Conservation (phyloP, 37 sponge, comb jelly and placozoan species). For the Aplysina aerophoba region DNA sequence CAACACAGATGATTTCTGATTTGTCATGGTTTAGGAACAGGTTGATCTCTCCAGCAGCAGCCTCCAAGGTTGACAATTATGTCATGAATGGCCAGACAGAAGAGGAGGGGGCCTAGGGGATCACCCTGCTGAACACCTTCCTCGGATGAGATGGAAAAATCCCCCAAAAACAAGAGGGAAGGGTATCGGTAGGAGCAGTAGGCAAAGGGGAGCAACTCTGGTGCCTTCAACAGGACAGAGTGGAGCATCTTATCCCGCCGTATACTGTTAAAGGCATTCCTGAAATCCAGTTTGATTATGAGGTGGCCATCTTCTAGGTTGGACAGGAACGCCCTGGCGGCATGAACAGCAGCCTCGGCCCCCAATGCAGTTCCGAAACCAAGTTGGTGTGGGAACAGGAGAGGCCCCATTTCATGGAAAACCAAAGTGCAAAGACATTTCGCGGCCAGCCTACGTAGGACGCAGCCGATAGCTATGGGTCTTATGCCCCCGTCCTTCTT, state of each 20-base stretch:
- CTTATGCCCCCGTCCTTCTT: conserved; percentile 28
- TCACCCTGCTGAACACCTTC: conserved; percentile 47
- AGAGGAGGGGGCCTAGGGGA: conserved; percentile 31
- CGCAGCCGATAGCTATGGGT: conserved; percentile 23
- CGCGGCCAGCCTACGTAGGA: conserved; percentile 1
- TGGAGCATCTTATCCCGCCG: conserved; percentile 20
- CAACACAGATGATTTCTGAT: conserved; percentile 16
- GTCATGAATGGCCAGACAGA: conserved; percentile 30
- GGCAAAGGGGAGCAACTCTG: conserved; percentile 13
- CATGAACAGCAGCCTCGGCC: conserved; percentile 38
- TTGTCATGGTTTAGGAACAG: conserved; percentile 14
- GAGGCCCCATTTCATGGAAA: not conserved
- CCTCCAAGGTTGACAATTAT: conserved; percentile 16
- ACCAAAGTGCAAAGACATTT: not conserved
- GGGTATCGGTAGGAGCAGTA: conserved; percentile 7
- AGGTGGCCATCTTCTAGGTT: conserved; percentile 2
- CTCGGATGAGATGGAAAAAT: conserved; percentile 3
- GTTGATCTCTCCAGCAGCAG: not conserved
- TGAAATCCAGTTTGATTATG: conserved; percentile 33
- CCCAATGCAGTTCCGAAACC: conserved; percentile 37
- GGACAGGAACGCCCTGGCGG: conserved; percentile 13
- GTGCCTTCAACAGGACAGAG: conserved; percentile 2
- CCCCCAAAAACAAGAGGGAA: conserved; percentile 24
- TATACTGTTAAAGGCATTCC: conserved; percentile 37
- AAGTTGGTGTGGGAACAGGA: conserved; percentile 12